Base-by-base conservation (phyloP, 2,888 invertebrate species). In the Ectemnius continuus region DNA sequence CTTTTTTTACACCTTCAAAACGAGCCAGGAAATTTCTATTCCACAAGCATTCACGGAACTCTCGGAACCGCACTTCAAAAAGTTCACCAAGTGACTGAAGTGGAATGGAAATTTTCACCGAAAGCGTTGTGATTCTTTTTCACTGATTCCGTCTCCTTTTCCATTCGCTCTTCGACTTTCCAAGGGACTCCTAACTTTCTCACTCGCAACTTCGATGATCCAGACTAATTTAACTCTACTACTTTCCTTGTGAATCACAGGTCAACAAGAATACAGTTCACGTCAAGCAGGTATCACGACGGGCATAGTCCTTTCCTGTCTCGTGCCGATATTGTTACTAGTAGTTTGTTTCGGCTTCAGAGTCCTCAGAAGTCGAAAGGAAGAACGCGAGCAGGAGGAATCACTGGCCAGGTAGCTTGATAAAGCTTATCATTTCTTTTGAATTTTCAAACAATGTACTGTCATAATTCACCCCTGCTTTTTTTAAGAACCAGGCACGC, bases 221-320 rank as follows among this genome's bases (percentile, higher is more conserved):
- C 14, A 52, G 13, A 14, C 16, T 14, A 52, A 52, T 52, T 14
- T 70, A 72, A 73, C 47, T 0, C 8, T n/a, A 47, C 56, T 20
- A 62, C 48, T 77, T 67, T 75, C 52, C n/a, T 72, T 70, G 23
- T 18, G 58, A 69, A 70, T 69, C 66, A 81, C 92, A 96, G 96
- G 96, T 85, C 94, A 94, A 82, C 95, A 95, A 89, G 96, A 97
- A 91, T 96, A 95, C 90, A 94, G 95, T 26, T 93, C 95, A 0
- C 93, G 96, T 63, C 94, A 95, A 83, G 94, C 95, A 48, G 96
- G 96, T 28, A 92, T 95, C 23, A 95, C 97, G 4, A 93, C 95
- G 88, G 96, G 95, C 80, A 94, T 96, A 90, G 94, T 97, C 83
- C 92, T 96, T 79, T 94, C 95, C 48, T 93, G 96, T 76, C 92